Evolutionary conservation across 2,888 invertebrate genomes (phyloP), one percentile per base, ranked within the genome.

Genomic region (Trichopoda pennipes): DNA sequence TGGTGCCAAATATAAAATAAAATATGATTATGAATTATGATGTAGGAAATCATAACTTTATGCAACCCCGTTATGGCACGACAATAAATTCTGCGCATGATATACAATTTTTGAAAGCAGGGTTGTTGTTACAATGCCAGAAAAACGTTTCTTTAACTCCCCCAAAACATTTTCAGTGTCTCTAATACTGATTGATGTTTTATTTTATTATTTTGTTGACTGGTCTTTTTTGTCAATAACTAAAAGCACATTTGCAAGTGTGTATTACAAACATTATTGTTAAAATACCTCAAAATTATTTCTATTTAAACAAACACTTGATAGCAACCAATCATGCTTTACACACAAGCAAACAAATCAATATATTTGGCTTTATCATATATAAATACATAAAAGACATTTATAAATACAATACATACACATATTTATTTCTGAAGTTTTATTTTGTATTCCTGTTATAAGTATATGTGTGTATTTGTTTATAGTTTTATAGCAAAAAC

Each of bases 211-310:
- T 58, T 74, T 76, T 75, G 23, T 64, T 42, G 35, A 8, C 10
- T 60, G 55, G 21, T 32, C 2, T 47, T 55, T 51, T 69, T 47
- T 68, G 21, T 56, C 63, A 68, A 51, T 76, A 47, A 49, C 63
- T 74, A 74, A 6, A 64, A 49, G 47, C 58, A 77, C 7, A 55
- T 55, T 16, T 32, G 16, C 28, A 55, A 7, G 28, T 17, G 35
- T 17, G 12, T 17, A 2, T 75, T 35, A 58, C 51, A 87, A 88
- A 88, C 87, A 87, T 88, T 89, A 88, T 89, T 85, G 85, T 85
- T 86, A 85, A 84, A 86, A 85, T 85, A 85, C 89, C 89, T 84
- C 88, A 88, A 83, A 87, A 86, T 85, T 87, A 86, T 87, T 85
- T 82, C 81, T 66, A 77, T 63, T 80, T 72, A 77, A 79, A 77